Conservation (phyloP, 2,888 invertebrate species). For the Atrina japonica region DNA sequence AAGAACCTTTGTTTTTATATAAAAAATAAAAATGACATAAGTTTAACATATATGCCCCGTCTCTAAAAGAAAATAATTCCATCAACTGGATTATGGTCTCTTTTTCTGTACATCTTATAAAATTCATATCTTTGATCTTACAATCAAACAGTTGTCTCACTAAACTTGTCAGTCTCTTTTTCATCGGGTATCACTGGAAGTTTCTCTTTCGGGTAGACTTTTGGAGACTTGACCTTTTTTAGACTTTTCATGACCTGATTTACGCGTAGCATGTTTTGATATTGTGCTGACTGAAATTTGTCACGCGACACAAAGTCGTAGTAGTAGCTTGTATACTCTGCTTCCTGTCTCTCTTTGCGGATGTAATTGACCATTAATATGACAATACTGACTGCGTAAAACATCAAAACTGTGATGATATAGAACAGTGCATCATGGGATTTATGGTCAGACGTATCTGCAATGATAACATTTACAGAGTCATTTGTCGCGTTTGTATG, state of each 20-base stretch:
- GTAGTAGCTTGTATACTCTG: conserved; percentile 58
- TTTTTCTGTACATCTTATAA: too few relatives aligned
- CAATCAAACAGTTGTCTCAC: conserved; percentile 17
- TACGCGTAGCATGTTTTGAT: conserved; percentile 55
- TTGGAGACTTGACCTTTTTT: background rate
- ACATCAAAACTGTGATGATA: conserved; percentile 62
- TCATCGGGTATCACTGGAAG: background rate
- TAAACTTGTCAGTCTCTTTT: background rate
- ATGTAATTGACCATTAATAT: conserved; percentile 67
- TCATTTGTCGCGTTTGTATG: too few relatives aligned
- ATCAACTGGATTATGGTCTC: too few relatives aligned
- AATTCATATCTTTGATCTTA: too few relatives aligned
- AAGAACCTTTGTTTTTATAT: too few relatives aligned
- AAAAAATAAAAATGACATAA: too few relatives aligned
- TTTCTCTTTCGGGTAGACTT: conserved; percentile 2
- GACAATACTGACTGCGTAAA: conserved; percentile 65
- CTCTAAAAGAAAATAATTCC: too few relatives aligned
- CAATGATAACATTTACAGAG: too few relatives aligned
- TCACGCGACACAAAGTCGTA: conserved; percentile 61
- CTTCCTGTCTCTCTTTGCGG: conserved; percentile 62
- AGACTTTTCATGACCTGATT: conserved; percentile 25
- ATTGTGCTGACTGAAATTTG: conserved; percentile 57
- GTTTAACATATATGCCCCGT: too few relatives aligned
- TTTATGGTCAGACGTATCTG: too few relatives aligned
- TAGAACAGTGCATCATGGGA: conserved; percentile 60